Evolutionary conservation across 2,797 vertebrate species (phyloP), one percentile per base, ranked within the genome.

Genomic region (Antrozous pallidus): DNA sequence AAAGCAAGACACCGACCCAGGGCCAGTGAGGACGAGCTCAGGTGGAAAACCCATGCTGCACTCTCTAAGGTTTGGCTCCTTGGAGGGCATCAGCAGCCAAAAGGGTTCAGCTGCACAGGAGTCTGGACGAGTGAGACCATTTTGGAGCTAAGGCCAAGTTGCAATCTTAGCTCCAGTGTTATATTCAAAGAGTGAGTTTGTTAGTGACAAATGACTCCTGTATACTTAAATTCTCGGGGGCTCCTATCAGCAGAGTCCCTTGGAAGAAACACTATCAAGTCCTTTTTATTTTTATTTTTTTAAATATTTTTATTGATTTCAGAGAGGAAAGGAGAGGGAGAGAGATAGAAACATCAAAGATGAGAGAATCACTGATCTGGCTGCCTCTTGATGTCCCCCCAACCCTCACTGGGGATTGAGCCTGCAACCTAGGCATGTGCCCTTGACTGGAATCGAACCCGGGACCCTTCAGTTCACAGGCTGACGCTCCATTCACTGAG

Each of bases 1-100:
- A 47, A 79, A 78, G 45, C 81, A 85, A 71, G 33, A 56, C 58
- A 12, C 69, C 45, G 22, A 81, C 69, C 78, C 16, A 36, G 88
- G 88, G 88, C 56, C 31, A 7, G 9, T 42, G n/a, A 88, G 54
- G 77, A 40, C 0, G 1, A 71, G 84, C 74, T 82, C 36, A 70
- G n/a, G 61, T 42, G 56, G 79, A 94, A 97, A 85, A 67, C 63
- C 67, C 71, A 86, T 78, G 95, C 90, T 80, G 88, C 75, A 61
- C 70, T 51, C 40, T 26, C 42, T 77, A 40, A 38, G 61, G 16
- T 40, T 77, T 40, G 80, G 69, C 42, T 91, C 54, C 82, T 90
- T 7, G 1, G 70, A 94, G 40, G 75, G n/a, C 38, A 31, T 47
- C 38, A 6, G n/a, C 42, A 18, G 49, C 42, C 81, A 61, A 73